These are phyloP conservation scores for Lasioglossum vierecki DNA, from an alignment of 2,888 invertebrate species.

Conservation along the genomic window DNA sequence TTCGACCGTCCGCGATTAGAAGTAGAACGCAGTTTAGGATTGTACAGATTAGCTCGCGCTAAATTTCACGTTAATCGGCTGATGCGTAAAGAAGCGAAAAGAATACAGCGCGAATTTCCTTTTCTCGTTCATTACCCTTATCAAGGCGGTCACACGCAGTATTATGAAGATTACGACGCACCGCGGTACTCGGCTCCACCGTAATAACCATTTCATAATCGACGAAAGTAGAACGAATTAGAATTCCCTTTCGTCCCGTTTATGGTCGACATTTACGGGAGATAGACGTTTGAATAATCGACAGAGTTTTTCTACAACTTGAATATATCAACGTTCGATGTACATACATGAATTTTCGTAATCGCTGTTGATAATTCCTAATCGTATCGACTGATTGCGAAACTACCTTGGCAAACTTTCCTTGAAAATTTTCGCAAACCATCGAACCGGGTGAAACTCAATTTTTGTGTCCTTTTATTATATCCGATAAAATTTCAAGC, in stretches of 20 bases:
- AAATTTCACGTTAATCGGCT: background rate
- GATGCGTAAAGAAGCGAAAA: background rate
- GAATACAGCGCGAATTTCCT: background rate
- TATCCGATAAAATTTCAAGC: no score
- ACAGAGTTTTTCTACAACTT: background rate
- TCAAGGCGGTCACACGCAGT: constrained; percentile 4
- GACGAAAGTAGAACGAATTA: constrained; percentile 37
- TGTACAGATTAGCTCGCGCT: background rate
- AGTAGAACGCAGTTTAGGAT: constrained; percentile 20
- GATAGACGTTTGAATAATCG: background rate
- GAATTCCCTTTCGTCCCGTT: constrained; percentile 15
- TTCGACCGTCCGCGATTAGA: constrained; percentile 18
- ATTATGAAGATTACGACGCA: constrained; percentile 12
- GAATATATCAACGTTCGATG: background rate
- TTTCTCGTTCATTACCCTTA: constrained; percentile 33
- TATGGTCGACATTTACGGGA: background rate
- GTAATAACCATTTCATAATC: background rate
- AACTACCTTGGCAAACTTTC: no score
- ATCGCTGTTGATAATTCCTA: background rate
- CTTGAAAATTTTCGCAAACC: no score
- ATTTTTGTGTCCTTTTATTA: no score
- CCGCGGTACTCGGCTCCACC: background rate
- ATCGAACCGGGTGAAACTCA: no score
- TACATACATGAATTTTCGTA: background rate
- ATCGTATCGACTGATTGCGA: no score